These are phyloP conservation scores for Crossaster papposus DNA, from an alignment of 53 echinoderm and acorn worm species.

Conservation along the genomic window DNA sequence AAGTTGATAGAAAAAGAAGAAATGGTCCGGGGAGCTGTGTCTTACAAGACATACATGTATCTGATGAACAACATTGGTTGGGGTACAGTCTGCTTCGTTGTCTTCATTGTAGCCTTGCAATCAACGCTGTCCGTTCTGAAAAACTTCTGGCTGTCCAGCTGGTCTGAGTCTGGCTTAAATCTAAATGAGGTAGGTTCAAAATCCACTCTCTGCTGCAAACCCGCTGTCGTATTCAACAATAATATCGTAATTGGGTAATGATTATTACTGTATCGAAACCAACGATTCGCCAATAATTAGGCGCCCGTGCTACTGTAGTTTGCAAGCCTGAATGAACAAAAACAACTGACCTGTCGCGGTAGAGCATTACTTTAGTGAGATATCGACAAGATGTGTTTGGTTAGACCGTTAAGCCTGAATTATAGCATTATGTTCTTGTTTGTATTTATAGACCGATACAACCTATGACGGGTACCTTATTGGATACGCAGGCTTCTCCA, in stretches of 20 bases:
- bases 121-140: conserved; percentile 50
- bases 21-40: conserved; percentile 66
- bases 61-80: conserved; percentile 59
- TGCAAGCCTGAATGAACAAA: no score
- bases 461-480: neutral
- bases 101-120: neutral
- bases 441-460: neutral
- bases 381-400: neutral
- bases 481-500: conserved; percentile 54
- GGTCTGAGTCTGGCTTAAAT: conserved; percentile 77
- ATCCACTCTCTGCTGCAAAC: no score
- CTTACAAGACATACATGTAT: conserved; percentile 58
- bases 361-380: neutral
- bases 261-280: no score
- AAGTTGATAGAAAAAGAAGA: conserved; percentile 72
- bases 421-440: neutral
- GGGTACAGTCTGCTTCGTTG: neutral
- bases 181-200: conserved; percentile 16
- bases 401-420: no score
- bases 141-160: conserved; percentile 81
- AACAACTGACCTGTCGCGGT: no score
- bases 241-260: no score
- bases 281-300: no score
- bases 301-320: no score
- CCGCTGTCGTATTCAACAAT: no score